Base-by-base conservation (phyloP, 2,113 vertebrate species). In the Scomber japonicus region DNA sequence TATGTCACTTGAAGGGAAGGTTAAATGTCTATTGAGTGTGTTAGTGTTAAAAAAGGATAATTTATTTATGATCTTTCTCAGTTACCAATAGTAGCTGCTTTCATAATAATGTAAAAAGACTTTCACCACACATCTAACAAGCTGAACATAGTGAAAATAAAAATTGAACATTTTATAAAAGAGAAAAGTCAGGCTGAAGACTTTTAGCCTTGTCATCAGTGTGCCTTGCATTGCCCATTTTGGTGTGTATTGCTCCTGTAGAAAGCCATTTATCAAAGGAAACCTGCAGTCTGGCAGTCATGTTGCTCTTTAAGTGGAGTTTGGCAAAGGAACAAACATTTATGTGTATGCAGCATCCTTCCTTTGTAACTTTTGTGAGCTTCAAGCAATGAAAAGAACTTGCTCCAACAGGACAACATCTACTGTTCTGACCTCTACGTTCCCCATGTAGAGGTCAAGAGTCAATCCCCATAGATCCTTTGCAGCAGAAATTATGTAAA, bases 1-100 rank as follows among this genome's bases (percentile, higher is more conserved):
- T 50, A 66, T 74, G 61, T 71, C 48, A 66, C 27, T 64, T 19
- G n/a, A 44, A 54, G 11, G 51, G n/a, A 76, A n/a, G 40, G 21
- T 59, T 14, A 46, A 12, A 3, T 60, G 31, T 54, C 24, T 27
- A 27, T 27, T 27, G 24, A 27, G 60, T 54, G 17, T 62, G 27
- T 51, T 19, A 14, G 5, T 54, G 4, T 55, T 45, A 24, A 12
- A 66, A 61, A 11, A 45, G 2, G n/a, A 21, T 19, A 30, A 48
- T 48, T 55, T 57, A 14, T n/a, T n/a, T 57, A 12, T 13, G 44
- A 4, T 0, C 0, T 56, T 24, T 13, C 35, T 7, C 11, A 27
- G 51, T 27, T 46, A 16, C 2, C n/a, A 5, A 10, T 13, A 27
- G 40, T 16, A 17, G 67, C n/a, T 53, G 35, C n/a, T 45, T 4